Base-by-base conservation (phyloP, 1,140 invertebrate genomes). In the Drosophila seguyi region DNA sequence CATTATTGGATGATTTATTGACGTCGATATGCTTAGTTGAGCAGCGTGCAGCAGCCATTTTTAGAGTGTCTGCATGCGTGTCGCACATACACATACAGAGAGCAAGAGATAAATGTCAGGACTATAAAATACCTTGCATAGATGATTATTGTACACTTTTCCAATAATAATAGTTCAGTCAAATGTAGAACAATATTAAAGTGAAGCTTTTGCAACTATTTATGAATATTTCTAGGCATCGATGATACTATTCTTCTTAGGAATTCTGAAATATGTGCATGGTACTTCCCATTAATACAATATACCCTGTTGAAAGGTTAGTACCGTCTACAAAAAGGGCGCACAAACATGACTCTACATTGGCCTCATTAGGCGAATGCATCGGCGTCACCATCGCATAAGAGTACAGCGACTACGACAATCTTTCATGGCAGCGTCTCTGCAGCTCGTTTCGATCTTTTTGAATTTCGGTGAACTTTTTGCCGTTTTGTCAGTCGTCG, bases 1-100 rank as follows among this genome's bases (percentile, higher is more conserved):
- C 83, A 91, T 91, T 91, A 91, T 91, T 82, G 81, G 74, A 91
- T 91, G 88, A 91, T 91, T 91, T 91, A 91, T 91, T 91, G 90
- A 91, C 76, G 88, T 91, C 88, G 88, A 82, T 91, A 82, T 91
- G 90, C 90, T 88, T 85, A 91, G 88, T 90, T 91, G 79, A 87
- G 77, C 72, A 87, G 66, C 69, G 80, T 76, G 62, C 68, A 71
- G 61, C 71, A 75, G 68, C 84, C 76, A 88, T 79, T 88, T 87
- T 79, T 76, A 69, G 59, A 73, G 65, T 84, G 73, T 85, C 55
- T 80, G 62, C 72, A 53, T 85, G 72, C 59, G 68, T 69, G 53
- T 57, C n/a, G 27, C 66, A 58, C 38, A 57, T 44, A 74, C 41
- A 50, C 10, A 60, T 39, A 59, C 16, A 18, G 16, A 45, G 39